Evolutionary conservation across 2,113 vertebrate genomes (phyloP).

Genomic region (Petaurus breviceps): DNA sequence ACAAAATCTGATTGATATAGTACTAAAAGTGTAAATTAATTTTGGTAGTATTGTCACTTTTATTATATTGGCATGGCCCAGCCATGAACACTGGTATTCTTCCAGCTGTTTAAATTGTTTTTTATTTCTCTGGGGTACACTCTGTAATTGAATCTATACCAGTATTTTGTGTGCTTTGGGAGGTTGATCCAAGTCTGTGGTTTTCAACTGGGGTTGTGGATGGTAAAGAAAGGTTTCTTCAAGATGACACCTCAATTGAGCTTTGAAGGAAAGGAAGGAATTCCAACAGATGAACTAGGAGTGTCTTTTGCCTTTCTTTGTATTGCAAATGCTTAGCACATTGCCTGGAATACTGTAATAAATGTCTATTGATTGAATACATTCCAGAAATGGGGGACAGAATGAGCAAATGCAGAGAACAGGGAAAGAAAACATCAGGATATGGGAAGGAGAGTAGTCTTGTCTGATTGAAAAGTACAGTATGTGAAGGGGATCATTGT

Average conservation of each 20-base stretch:
- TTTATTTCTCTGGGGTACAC: neutral
- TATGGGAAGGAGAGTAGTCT: neutral
- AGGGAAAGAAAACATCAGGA: neutral
- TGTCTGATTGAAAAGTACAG: neutral
- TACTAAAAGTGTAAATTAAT: neutral
- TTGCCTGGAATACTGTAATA: neutral
- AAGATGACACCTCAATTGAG: neutral
- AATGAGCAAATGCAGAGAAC: neutral
- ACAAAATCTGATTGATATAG: neutral
- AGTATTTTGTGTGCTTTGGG: neutral
- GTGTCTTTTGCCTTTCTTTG: neutral
- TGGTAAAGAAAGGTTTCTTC: neutral
- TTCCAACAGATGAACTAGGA: neutral
- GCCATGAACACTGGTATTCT: neutral
- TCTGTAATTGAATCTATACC: neutral
- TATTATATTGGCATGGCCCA: neutral
- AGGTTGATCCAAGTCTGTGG: neutral
- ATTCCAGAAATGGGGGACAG: neutral
- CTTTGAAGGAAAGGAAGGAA: neutral
- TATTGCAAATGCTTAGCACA: neutral
- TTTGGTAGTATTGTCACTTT: neutral
- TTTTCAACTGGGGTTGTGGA: neutral
- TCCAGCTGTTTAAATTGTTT: neutral
- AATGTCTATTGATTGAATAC: neutral
- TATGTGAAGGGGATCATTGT: neutral